Evolutionary conservation across 2,113 vertebrate species (phyloP), one percentile per base, ranked within the genome.

Genomic region (Chloropsis cyanopogon): DNA sequence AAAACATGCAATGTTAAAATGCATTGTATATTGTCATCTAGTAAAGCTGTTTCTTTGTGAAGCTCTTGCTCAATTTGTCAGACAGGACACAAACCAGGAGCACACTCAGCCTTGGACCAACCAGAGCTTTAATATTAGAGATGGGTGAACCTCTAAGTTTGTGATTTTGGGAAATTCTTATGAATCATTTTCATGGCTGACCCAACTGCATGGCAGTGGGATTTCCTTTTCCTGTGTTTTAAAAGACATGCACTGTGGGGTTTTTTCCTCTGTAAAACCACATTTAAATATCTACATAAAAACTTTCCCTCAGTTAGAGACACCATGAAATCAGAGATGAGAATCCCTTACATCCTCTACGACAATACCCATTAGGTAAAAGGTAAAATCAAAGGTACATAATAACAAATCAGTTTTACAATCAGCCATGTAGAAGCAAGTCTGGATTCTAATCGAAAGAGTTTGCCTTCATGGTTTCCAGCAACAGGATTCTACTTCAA

Each of bases 31-130:
- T 24, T 56, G 63, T 64, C 42, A 59, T 60, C n/a, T 42, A 82
- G 70, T 57, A 71, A 76, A 64, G 37, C 46, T 59, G 31, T 63
- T 69, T 49, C 39, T 64, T 47, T 26, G 31, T 33, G 60, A 91
- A 79, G 44, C 13, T 33, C 72, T 64, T 88, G 49, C 29, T 86
- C 73, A 69, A 5, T 61, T 71, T 42, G 22, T 64, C 71, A 85
- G 29, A 12, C 52, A 82, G 65, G 53, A 86, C 49, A 93, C 28
- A 68, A 83, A 88, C 28, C 29, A 82, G 64, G 82, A 86, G 65
- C 46, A 81, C 42, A 75, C 10, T 46, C 50, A 84, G 56, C 50
- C 31, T 47, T 82, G 37, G 41, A 50, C 11, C 70, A 70, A 56
- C 11, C 49, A 73, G 28, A 77, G 6, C 14, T 80, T 83, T 82